A percentile compares a stretch with the other conserved stretches of the same genome.
Evolutionary conservation across 2,113 vertebrate genomes (phyloP).

Genomic region (Tachysurus fulvidraco): DNA sequence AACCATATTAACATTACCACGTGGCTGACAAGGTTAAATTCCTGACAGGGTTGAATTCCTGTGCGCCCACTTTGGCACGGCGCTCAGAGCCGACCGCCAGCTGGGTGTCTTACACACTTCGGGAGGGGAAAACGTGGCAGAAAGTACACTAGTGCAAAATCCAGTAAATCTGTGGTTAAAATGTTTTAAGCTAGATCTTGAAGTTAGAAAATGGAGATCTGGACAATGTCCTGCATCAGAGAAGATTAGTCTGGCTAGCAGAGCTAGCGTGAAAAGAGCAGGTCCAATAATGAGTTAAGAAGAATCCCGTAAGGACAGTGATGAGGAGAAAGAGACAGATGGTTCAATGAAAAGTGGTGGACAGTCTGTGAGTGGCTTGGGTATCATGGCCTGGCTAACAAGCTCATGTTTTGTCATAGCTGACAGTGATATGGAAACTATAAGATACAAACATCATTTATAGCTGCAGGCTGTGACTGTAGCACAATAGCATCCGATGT

Average conservation of each 20-base stretch:
- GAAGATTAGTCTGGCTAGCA: background rate
- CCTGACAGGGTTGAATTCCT: slow-evolving; percentile 26
- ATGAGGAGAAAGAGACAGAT: background rate
- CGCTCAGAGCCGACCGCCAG: background rate
- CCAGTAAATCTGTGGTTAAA: background rate
- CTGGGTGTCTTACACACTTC: background rate
- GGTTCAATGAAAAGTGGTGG: background rate
- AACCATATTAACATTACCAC: slow-evolving; percentile 35
- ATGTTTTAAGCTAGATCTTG: background rate
- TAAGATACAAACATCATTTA: background rate
- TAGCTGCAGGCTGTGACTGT: background rate
- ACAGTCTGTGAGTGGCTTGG: background rate
- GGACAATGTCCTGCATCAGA: background rate
- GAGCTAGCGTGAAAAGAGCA: background rate
- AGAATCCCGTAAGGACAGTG: background rate
- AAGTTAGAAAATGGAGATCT: background rate
- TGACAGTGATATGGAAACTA: slow-evolving; percentile 18
- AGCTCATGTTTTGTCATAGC: slow-evolving; percentile 18
- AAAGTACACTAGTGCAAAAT: background rate
- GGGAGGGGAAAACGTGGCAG: background rate
- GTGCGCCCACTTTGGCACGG: background rate
- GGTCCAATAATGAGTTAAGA: background rate
- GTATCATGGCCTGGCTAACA: slow-evolving; percentile 20
- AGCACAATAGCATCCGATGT: background rate
- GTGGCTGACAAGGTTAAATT: slow-evolving; percentile 17